Conservation (phyloP, 2,888 invertebrate species). For the Tigriopus californicus region DNA sequence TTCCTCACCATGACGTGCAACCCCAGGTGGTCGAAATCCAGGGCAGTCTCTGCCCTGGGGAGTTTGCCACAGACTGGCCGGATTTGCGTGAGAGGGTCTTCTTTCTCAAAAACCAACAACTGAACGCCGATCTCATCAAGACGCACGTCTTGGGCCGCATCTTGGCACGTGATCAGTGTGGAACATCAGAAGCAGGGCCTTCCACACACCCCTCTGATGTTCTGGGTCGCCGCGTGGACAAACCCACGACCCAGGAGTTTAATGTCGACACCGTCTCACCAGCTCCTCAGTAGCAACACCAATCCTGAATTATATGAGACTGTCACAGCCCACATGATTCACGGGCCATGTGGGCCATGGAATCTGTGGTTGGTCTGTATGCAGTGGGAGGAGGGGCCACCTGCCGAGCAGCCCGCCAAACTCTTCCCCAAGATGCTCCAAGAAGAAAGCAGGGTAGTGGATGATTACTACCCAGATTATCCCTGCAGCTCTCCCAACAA, state of each 20-base stretch:
- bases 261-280: neutral
- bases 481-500: slow-evolving; percentile 19
- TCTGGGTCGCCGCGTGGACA: neutral
- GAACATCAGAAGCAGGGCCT: slow-evolving; percentile 3
- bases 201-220: neutral
- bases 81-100: slow-evolving; percentile 26
- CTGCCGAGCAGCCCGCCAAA: slow-evolving; percentile 28
- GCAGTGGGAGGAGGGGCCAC: neutral
- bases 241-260: neutral
- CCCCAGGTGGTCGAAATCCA: slow-evolving; percentile 27
- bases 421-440: slow-evolving; percentile 24
- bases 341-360: neutral
- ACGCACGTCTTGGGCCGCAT: slow-evolving; percentile 18
- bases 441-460: slow-evolving; percentile 21
- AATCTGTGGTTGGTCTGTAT: neutral
- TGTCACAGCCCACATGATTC: neutral
- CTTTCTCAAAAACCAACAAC: slow-evolving; percentile 21
- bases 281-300: neutral
- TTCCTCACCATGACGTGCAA: slow-evolving; percentile 31
- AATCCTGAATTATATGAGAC: neutral
- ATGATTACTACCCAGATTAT: slow-evolving; percentile 26
- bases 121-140: slow-evolving; percentile 21
- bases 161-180: neutral
- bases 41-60: slow-evolving; percentile 22
- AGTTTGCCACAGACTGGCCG: slow-evolving; percentile 24